A percentile compares a stretch with the other conserved stretches of the same genome.
Evolutionary conservation across 2,113 vertebrate genomes (phyloP).

Genomic region (Poicephalus meyeri): DNA sequence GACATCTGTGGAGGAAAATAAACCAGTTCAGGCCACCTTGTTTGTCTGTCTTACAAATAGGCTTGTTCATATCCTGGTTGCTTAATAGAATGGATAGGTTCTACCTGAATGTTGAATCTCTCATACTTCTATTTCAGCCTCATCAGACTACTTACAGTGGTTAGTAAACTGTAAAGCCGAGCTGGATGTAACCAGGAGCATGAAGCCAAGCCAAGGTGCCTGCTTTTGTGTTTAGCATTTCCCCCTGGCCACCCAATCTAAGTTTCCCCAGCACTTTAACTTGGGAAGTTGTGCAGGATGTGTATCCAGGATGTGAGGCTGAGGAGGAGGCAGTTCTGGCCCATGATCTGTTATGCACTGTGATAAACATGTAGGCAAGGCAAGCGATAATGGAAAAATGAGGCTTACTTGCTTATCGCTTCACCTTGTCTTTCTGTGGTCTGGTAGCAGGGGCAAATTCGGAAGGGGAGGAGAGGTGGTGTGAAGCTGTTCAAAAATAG

Average conservation of each 20-base stretch:
- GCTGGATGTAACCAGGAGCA: neutral
- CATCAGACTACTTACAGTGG: neutral
- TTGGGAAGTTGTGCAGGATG: neutral
- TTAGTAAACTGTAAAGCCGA: neutral
- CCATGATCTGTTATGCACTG: fast-evolving
- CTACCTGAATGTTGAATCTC: neutral
- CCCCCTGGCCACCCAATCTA: fast-evolving
- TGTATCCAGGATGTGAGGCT: neutral
- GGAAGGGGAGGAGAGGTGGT: neutral
- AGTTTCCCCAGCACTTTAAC: neutral
- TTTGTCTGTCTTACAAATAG: neutral
- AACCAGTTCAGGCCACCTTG: neutral
- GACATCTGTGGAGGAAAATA: neutral
- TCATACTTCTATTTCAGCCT: fast-evolving
- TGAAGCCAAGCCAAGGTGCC: neutral
- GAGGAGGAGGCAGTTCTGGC: neutral
- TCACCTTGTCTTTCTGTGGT: neutral
- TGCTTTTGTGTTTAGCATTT: neutral
- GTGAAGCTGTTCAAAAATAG: neutral
- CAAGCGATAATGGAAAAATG: neutral
- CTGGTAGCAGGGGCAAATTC: neutral
- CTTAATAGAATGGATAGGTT: fast-evolving
- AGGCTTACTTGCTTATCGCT: neutral
- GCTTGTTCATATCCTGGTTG: neutral
- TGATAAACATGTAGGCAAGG: neutral